Conservation (phyloP, 2,888 invertebrate species). For the Archaeoteleia sp. region DNA sequence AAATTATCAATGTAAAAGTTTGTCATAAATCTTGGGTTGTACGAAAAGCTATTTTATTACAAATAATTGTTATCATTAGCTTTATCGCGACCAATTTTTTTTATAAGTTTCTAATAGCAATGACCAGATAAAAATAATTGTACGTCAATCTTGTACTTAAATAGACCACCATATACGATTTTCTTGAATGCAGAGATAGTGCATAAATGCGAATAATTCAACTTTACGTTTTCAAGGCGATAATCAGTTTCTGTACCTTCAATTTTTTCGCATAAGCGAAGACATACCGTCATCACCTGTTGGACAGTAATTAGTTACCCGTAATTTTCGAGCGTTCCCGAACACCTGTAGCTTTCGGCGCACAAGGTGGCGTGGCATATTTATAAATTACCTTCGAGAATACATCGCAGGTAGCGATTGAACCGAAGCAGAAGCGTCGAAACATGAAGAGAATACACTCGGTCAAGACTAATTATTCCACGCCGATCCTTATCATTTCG, state of each 20-base stretch:
- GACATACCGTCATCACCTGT: constrained; percentile 60
- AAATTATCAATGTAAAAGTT: too few species aligned
- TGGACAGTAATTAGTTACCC: constrained; percentile 59
- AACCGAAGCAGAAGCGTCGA: constrained; percentile 22
- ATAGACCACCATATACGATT: neutral
- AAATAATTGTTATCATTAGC: too few species aligned
- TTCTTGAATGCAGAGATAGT: neutral
- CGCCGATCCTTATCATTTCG: constrained; percentile 48
- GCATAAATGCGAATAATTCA: neutral
- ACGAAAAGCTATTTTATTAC: too few species aligned
- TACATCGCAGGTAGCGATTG: constrained; percentile 54
- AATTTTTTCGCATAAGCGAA: constrained; percentile 38
- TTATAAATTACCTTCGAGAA: constrained; percentile 54
- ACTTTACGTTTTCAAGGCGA: constrained; percentile 30
- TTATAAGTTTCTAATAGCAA: too few species aligned
- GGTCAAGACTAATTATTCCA: constrained; percentile 50
- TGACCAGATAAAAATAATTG: too few species aligned
- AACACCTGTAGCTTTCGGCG: constrained; percentile 58
- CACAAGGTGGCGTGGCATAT: constrained; percentile 54
- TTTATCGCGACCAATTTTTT: too few species aligned
- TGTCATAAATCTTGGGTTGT: too few species aligned
- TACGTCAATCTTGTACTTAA: too few species aligned
- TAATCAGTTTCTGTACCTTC: constrained; percentile 46
- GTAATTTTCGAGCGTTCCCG: constrained; percentile 55
- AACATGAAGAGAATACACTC: constrained; percentile 32